Percentiles rank a stretch among this genome's conserved stretches.
Evolutionary conservation across 2,113 vertebrate genomes (phyloP).

Genomic region (Pontoporia blainvillei): DNA sequence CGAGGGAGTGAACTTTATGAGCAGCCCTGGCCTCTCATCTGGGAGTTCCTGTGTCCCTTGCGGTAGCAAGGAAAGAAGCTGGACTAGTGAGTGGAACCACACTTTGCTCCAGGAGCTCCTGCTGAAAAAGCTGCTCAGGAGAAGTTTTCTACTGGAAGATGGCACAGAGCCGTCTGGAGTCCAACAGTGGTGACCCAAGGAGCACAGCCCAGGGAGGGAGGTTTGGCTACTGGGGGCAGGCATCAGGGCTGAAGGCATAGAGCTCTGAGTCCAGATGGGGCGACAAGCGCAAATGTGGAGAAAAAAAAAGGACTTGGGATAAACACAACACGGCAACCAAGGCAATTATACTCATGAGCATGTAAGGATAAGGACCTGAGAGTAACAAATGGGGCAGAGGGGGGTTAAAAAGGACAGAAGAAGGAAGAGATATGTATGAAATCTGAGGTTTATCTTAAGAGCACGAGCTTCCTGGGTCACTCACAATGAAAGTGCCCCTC

Average conservation of each 20-base stretch:
- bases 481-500: neutral
- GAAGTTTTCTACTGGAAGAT: neutral
- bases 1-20: neutral
- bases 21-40: neutral
- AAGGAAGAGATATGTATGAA: neutral
- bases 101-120: neutral
- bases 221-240: neutral
- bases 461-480: neutral
- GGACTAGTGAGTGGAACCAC: neutral
- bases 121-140: neutral
- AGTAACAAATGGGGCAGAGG: fast-evolving
- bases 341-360: neutral
- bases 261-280: neutral
- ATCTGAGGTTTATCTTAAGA: neutral
- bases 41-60: neutral
- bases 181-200: neutral
- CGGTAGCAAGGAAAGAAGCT: neutral
- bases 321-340: neutral
- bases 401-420: neutral
- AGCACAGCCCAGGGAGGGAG: neutral
- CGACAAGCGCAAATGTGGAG: neutral
- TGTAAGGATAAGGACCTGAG: neutral
- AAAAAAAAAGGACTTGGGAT: neutral
- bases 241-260: neutral
- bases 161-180: neutral